phyloP scores from a whole-genome alignment of 2,888 invertebrate genomes.

The Cryptophagus acutangulus region DNA sequence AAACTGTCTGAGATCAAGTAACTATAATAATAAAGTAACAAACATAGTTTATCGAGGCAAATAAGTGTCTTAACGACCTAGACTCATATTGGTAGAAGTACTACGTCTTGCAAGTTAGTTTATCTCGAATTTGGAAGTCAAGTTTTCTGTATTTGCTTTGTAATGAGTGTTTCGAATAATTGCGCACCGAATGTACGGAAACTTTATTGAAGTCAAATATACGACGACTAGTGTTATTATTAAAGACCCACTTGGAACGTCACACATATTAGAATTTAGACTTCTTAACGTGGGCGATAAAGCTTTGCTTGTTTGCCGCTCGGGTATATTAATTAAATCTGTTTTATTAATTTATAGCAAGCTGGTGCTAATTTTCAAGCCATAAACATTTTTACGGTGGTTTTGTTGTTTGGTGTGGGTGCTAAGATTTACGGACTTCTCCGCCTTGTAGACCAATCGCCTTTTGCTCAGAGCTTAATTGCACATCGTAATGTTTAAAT shows the following conservation, averaged over 20 bases:
- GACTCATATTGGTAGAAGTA: no score
- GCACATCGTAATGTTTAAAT: conserved; percentile 30
- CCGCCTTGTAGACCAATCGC: conserved; percentile 24
- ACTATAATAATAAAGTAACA: no score
- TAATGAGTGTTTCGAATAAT: conserved; percentile 5
- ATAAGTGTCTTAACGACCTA: no score
- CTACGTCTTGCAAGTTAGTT: no score
- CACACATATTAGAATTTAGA: conserved; percentile 24
- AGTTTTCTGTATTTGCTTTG: conserved; percentile 6
- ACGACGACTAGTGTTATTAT: neutral
- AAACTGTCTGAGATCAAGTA: no score
- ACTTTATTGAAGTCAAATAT: conserved; percentile 8
- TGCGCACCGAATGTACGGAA: conserved; percentile 8
- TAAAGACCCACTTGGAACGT: conserved; percentile 21
- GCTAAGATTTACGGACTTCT: conserved; percentile 23
- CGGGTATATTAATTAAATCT: conserved; percentile 44
- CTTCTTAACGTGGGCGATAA: conserved; percentile 28
- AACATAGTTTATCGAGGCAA: no score
- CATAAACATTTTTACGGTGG: conserved; percentile 46
- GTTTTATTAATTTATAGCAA: conserved; percentile 46
- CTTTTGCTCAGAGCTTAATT: conserved; percentile 28
- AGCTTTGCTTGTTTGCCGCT: conserved; percentile 22
- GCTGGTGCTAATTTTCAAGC: conserved; percentile 44
- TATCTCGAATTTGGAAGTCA: no score
- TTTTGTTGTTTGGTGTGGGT: conserved; percentile 28